Conservation (phyloP, 2,888 invertebrate species). For the Drosophila merina region DNA sequence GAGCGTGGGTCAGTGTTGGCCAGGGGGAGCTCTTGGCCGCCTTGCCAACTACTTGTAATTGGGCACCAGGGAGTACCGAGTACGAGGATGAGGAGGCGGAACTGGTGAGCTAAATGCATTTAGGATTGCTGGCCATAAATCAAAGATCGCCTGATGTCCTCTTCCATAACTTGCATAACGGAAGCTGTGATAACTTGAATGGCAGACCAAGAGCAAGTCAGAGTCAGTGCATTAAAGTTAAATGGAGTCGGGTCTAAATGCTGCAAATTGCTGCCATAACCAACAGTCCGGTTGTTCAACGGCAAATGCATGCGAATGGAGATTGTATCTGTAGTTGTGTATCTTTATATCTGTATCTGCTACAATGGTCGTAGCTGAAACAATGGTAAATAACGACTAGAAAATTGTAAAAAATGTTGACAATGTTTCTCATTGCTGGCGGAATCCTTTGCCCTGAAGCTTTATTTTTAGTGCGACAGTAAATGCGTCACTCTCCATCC, state of each 20-base stretch:
- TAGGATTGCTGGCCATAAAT: constrained; percentile 43
- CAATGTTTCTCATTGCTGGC: constrained; percentile 64
- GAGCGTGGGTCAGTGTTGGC: constrained; percentile 59
- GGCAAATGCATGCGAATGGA: constrained; percentile 8
- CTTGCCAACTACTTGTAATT: constrained; percentile 62
- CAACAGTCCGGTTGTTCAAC: constrained; percentile 36
- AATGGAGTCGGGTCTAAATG: constrained; percentile 65
- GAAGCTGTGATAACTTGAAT: constrained; percentile 46
- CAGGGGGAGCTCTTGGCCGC: constrained; percentile 48
- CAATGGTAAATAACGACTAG: constrained; percentile 76
- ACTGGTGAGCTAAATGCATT: constrained; percentile 27
- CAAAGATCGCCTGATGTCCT: constrained; percentile 30
- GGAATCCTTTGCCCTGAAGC: constrained; percentile 59
- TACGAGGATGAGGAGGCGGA: background rate
- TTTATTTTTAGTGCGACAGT: constrained; percentile 52
- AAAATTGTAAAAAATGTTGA: constrained; percentile 75
- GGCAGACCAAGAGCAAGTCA: constrained; percentile 3
- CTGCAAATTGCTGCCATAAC: constrained; percentile 68
- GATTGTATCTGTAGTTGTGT: constrained; percentile 26
- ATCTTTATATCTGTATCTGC: constrained; percentile 27
- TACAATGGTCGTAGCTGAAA: constrained; percentile 54
- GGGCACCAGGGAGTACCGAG: constrained; percentile 25
- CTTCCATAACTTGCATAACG: constrained; percentile 23
- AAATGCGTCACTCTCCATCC: constrained; percentile 35
- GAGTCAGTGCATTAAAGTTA: constrained; percentile 63